Conservation (phyloP, 2,113 vertebrate genomes). For the Zootoca vivipara region DNA sequence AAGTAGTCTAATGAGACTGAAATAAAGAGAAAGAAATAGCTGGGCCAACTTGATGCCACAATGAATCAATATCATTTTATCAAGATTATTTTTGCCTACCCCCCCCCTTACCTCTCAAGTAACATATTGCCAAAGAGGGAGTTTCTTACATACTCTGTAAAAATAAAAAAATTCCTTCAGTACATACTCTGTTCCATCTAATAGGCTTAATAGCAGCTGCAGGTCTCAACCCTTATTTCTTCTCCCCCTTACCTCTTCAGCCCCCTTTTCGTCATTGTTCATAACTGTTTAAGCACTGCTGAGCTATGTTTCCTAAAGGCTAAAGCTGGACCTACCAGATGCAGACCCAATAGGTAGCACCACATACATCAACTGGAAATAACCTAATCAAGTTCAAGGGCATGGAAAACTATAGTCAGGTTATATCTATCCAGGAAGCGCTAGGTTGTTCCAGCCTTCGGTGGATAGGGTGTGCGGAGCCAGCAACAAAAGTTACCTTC, state of each 20-base stretch:
- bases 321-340: not conserved
- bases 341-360: not conserved
- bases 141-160: not conserved
- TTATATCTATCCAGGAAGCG: not conserved
- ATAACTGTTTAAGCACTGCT: not conserved
- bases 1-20: conserved; percentile 59
- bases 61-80: conserved; percentile 2
- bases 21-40: conserved; percentile 45
- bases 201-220: not conserved
- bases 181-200: not conserved
- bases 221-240: not conserved
- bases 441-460: not conserved
- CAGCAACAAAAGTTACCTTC: too few relatives aligned
- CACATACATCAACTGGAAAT: not conserved
- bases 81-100: not conserved
- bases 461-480: too few relatives aligned
- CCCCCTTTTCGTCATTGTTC: not conserved
- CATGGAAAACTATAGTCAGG: not conserved
- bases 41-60: conserved; percentile 7
- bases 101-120: not conserved
- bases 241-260: not conserved
- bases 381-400: not conserved
- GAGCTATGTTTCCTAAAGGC: not conserved
- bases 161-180: too few relatives aligned
- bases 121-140: too few relatives aligned